phyloP scores from a whole-genome alignment of 2,888 invertebrate species.

The Sturmia bella region DNA sequence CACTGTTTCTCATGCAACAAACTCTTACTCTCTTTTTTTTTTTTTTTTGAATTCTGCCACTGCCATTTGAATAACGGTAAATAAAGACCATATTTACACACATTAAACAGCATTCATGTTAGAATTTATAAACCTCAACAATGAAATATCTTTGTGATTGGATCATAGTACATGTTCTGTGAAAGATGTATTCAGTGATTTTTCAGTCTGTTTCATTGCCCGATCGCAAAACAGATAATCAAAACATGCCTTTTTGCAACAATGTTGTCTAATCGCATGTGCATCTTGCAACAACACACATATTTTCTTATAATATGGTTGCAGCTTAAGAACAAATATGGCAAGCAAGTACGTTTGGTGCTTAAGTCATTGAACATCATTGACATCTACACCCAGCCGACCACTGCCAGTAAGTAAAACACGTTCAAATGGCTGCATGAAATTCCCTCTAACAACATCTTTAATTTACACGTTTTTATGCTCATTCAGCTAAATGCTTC shows the following conservation, averaged over 20 bases:
- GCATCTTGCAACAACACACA: conserved; percentile 1
- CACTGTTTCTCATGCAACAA: not conserved
- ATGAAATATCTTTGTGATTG: conserved; percentile 13
- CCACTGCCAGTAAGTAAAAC: not conserved
- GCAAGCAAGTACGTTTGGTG: not conserved
- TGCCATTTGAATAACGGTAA: conserved; percentile 62
- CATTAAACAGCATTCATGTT: not conserved
- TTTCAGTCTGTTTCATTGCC: not conserved
- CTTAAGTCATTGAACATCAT: conserved; percentile 17
- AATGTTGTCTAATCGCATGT: conserved; percentile 49
- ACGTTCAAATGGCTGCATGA: conserved; percentile 20
- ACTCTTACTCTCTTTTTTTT: not conserved
- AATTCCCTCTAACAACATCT: conserved; percentile 28
- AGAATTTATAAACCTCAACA: not conserved
- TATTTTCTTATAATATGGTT: not conserved
- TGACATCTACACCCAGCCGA: conserved; percentile 25
- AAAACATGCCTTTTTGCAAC: conserved; percentile 47
- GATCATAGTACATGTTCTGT: conserved; percentile 7
- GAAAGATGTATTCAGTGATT: conserved; percentile 26
- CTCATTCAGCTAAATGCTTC: not conserved
- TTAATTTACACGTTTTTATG: conserved; percentile 48
- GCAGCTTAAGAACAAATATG: conserved; percentile 8
- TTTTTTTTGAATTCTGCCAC: conserved; percentile 11
- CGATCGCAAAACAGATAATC: not conserved
- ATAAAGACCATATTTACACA: conserved; percentile 39